Percentiles rank a stretch among this genome's conserved stretches.
phyloP scores from a whole-genome alignment of 1,140 invertebrate species.

The Bombus superbus region DNA sequence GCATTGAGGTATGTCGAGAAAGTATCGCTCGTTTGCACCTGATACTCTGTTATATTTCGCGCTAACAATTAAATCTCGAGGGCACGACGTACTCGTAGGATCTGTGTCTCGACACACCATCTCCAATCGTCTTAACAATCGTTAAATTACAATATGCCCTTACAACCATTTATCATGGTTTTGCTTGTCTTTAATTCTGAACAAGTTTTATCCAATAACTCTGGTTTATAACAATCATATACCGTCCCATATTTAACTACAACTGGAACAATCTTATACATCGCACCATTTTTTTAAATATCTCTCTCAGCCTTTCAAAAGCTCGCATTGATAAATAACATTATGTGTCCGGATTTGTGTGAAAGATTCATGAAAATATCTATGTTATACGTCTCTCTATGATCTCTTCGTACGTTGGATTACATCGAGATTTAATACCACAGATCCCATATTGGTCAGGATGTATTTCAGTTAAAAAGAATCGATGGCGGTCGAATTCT shows the following conservation, averaged over 20 bases:
- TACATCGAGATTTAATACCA: background rate
- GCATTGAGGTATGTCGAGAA: slow-evolving; percentile 24
- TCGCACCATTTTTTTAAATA: background rate
- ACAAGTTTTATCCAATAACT: background rate
- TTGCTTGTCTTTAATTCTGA: background rate
- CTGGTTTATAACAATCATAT: slow-evolving; percentile 10
- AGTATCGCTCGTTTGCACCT: slow-evolving; percentile 19
- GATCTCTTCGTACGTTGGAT: background rate
- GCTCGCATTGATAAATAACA: background rate
- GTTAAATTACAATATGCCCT: slow-evolving; percentile 24
- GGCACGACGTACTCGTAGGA: background rate
- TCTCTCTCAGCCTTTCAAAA: background rate
- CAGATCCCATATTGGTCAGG: background rate
- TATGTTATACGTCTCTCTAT: background rate
- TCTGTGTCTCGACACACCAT: background rate
- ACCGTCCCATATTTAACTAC: background rate
- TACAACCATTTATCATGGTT: slow-evolving; percentile 1
- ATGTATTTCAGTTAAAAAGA: background rate
- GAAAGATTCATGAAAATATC: background rate
- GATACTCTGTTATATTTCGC: slow-evolving; percentile 29
- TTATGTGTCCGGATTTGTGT: background rate
- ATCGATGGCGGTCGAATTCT: background rate
- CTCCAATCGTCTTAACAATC: slow-evolving; percentile 20
- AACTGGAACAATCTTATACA: background rate
- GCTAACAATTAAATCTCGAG: slow-evolving; percentile 31